Evolutionary conservation across 2,888 invertebrate genomes (phyloP).

Genomic region (Julus scandinavius): DNA sequence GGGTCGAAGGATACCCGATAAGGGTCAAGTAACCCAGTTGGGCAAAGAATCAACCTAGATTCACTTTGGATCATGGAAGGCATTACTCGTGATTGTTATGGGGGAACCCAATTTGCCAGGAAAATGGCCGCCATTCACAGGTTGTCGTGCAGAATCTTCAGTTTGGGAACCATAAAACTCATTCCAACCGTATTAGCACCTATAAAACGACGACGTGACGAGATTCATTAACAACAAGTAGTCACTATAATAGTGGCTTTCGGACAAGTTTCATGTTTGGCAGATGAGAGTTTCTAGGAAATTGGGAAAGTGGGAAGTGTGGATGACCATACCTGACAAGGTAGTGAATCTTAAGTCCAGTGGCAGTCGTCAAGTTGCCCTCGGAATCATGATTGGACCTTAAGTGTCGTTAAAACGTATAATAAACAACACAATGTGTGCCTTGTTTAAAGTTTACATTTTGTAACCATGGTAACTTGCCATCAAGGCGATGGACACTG

Average conservation of each 20-base stretch:
- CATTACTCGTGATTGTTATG: not conserved
- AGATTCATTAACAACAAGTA: slow-evolving; percentile 23
- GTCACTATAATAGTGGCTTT: not conserved
- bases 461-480: no score
- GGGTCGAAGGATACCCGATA: not conserved
- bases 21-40: not conserved
- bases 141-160: not conserved
- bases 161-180: not conserved
- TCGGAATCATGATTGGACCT: no score
- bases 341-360: no score
- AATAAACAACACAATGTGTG: no score
- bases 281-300: not conserved
- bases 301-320: not conserved
- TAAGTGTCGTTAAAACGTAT: no score
- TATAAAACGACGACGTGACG: slow-evolving; percentile 30
- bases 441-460: no score
- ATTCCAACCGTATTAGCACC: slow-evolving; percentile 9
- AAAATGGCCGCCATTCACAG: not conserved
- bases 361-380: no score
- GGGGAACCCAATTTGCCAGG: not conserved
- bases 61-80: not conserved
- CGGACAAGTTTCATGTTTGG: no score
- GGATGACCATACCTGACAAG: not conserved
- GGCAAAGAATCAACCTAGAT: not conserved
- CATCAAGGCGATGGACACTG: no score